Evolutionary conservation across 30 jellyfish, hydroid and myxozoan genomes (phyloP).

Genomic region (Hydractinia echinata): DNA sequence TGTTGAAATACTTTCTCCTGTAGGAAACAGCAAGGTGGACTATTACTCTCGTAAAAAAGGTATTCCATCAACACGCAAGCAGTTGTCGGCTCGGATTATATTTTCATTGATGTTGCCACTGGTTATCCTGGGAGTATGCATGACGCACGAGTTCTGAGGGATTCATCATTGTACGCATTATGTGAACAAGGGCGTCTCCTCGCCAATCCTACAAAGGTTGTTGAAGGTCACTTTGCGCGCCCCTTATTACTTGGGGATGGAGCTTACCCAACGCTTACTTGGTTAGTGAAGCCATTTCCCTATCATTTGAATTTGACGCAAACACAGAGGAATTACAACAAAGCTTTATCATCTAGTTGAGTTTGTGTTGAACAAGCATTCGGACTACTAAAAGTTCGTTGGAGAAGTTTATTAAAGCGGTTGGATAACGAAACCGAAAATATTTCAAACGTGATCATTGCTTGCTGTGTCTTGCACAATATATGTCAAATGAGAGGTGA

Average conservation of each 20-base stretch:
- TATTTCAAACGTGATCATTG: constrained; percentile 15
- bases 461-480: constrained; percentile 39
- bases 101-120: constrained; percentile 31
- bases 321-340: neutral
- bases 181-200: constrained; percentile 26
- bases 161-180: neutral
- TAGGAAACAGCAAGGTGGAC: constrained; percentile 9
- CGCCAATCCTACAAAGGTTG: neutral
- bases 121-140: constrained; percentile 61
- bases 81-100: constrained; percentile 40
- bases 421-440: constrained; percentile 21
- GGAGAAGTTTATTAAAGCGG: constrained; percentile 45
- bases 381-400: constrained; percentile 42
- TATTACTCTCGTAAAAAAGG: constrained; percentile 44
- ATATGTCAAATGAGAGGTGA: neutral
- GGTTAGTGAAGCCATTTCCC: constrained; percentile 41
- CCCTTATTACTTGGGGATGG: constrained; percentile 44
- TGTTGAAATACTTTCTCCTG: constrained; percentile 31
- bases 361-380: constrained; percentile 21
- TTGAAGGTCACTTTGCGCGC: constrained; percentile 8
- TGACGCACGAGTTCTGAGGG: constrained; percentile 48
- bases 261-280: constrained; percentile 30
- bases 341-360: neutral
- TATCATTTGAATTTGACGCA: neutral
- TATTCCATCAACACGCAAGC: constrained; percentile 59